phyloP scores from a whole-genome alignment of 1,140 invertebrate genomes.

The Apocrypta bakeri region DNA sequence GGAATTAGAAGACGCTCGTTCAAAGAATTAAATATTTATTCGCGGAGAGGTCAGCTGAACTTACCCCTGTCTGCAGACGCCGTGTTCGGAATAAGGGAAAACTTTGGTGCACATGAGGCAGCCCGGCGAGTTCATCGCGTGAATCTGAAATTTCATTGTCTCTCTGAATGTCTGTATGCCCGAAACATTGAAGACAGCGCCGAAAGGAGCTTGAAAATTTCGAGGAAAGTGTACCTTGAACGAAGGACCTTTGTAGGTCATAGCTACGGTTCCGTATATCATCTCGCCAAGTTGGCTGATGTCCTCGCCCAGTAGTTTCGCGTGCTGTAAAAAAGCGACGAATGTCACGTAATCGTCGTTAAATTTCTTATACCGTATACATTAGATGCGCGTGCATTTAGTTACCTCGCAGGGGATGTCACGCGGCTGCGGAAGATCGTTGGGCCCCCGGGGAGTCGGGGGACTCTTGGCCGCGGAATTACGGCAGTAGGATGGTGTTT shows the following conservation, averaged over 20 bases:
- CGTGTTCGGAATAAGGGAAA: conserved; percentile 76
- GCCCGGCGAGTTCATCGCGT: conserved; percentile 82
- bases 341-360: too few species aligned
- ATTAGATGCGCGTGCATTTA: too few species aligned
- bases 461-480: neutral
- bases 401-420: conserved; percentile 51
- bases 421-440: too few species aligned
- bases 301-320: conserved; percentile 77
- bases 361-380: too few species aligned
- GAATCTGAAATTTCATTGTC: conserved; percentile 72
- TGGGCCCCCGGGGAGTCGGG: conserved; percentile 14
- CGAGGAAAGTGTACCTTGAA: conserved; percentile 78
- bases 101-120: conserved; percentile 86
- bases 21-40: conserved; percentile 13
- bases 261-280: conserved; percentile 91
- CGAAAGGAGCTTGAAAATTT: too few species aligned
- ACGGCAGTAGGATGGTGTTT: neutral
- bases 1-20: neutral
- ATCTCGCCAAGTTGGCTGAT: conserved; percentile 87
- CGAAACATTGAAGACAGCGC: neutral
- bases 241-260: conserved; percentile 89
- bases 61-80: conserved; percentile 66
- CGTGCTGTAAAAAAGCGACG: conserved; percentile 61
- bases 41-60: too few species aligned
- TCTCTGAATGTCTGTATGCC: neutral